Evolutionary conservation across 2,797 vertebrate genomes (phyloP).

Genomic region (Spinibarbus caldwelli): DNA sequence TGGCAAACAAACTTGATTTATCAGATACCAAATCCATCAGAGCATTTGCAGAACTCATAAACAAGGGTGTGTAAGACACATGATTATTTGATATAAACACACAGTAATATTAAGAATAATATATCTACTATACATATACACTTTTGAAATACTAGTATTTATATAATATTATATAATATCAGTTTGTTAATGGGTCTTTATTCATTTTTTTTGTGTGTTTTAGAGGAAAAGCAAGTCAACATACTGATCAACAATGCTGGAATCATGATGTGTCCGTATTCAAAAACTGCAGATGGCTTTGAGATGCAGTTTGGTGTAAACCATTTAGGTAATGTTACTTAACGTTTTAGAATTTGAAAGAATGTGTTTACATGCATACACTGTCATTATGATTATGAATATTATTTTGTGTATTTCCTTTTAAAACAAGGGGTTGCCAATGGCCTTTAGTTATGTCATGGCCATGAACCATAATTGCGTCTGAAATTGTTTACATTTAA

Average conservation of each 20-base stretch:
- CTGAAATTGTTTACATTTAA: too few relatives aligned
- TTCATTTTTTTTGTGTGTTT: slow-evolving; percentile 45
- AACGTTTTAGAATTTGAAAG: not conserved
- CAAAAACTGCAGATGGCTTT: slow-evolving; percentile 79
- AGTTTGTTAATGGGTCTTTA: not conserved
- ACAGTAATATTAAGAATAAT: too few relatives aligned
- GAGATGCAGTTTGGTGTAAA: slow-evolving; percentile 84
- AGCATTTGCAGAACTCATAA: slow-evolving; percentile 86
- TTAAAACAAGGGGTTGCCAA: too few relatives aligned
- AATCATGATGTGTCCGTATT: slow-evolving; percentile 84
- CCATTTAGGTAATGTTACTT: slow-evolving; percentile 76
- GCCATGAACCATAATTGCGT: not conserved
- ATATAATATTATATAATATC: not conserved
- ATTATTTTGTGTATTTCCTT: not conserved
- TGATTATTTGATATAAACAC: not conserved
- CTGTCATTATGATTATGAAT: not conserved
- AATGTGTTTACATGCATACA: not conserved
- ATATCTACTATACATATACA: not conserved
- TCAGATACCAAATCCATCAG: slow-evolving; percentile 87
- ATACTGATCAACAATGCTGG: slow-evolving; percentile 84
- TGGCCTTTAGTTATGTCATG: too few relatives aligned
- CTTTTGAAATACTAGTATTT: not conserved
- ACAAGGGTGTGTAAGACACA: slow-evolving; percentile 77
- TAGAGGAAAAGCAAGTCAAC: slow-evolving; percentile 80
- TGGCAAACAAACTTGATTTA: slow-evolving; percentile 87